A percentile compares a stretch with the other conserved stretches of the same genome.
These are phyloP conservation scores for Plebejus argus DNA, from an alignment of 2,888 invertebrate genomes.

Conservation along the genomic window DNA sequence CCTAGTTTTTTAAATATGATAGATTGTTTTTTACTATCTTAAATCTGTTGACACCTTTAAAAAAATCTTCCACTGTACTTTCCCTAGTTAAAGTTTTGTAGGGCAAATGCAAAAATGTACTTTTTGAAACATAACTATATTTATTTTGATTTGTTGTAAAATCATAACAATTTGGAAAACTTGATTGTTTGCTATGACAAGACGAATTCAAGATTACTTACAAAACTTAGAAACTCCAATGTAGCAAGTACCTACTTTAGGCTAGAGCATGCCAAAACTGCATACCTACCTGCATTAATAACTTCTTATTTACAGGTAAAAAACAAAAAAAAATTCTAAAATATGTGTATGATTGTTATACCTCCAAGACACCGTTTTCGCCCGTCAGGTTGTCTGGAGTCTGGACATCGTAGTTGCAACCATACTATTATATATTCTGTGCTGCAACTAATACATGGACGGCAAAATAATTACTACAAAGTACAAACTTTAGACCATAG, in stretches of 20 bases:
- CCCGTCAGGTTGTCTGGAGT: neutral
- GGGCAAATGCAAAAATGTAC: too few species aligned
- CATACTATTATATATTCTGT: too few species aligned
- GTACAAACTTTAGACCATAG: neutral
- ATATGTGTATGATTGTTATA: neutral
- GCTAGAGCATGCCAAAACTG: too few species aligned
- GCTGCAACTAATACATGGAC: neutral
- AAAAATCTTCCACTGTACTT: neutral
- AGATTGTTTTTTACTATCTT: slow-evolving; percentile 34
- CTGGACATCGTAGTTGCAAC: neutral
- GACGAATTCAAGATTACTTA: too few species aligned
- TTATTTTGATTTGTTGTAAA: too few species aligned
- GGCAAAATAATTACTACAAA: neutral
- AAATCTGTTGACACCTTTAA: neutral
- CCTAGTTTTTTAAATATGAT: too few species aligned
- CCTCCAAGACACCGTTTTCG: slow-evolving; percentile 10
- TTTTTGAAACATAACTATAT: too few species aligned
- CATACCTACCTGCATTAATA: too few species aligned
- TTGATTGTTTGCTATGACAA: too few species aligned
- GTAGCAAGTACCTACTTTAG: too few species aligned
- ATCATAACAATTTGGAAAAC: too few species aligned
- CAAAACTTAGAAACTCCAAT: too few species aligned
- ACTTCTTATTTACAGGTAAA: neutral
- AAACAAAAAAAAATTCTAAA: neutral
- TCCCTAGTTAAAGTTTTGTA: neutral